Evolutionary conservation across 2,113 vertebrate species (phyloP), one percentile per base, ranked within the genome.

Genomic region (Pandion haliaetus): DNA sequence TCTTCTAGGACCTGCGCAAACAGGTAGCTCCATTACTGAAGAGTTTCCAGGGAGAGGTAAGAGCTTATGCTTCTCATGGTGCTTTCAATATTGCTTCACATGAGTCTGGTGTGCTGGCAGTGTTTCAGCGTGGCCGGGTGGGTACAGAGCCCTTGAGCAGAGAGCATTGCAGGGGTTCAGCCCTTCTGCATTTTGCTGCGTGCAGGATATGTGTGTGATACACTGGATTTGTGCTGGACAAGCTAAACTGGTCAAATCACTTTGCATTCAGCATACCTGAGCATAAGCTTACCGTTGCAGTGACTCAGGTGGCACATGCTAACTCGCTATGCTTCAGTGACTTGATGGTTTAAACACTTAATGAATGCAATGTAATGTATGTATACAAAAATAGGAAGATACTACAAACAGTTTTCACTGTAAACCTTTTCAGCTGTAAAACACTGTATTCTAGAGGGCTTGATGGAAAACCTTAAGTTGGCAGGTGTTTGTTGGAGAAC

Each of bases 11-110:
- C 98, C 98, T 99, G 96, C 99, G 99, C 97, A 99, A 99, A 99
- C 99, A 99, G 98, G 99, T 99, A 98, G 99, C 99, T 93, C 99
- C 99, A 2, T 98, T 99, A 91, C 98, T 99, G 97, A 99, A 99
- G 98, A 99, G 99, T 98, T 99, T 99, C 98, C 99, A 99, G 98
- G 99, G 99, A 95, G 99, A 99, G 99, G 99, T 99, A 98, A 99
- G 99, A 97, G 2, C 73, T 77, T 12, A 2, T 17, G 9, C 36
- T 95, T 74, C 69, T 87, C 10, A 0, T 3, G 2, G 23, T 20
- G 49, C n/a, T 89, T 14, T 52, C 5, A 24, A 20, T 47, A 5
- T 28, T 79, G 72, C 65, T 34, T 42, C 74, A 26, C 9, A 0
- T 1, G 16, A 82, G 36, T 15, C 40, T 57, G 59, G 14, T 13